Evolutionary conservation across 2,888 invertebrate species (phyloP).

Genomic region (Drosophila nigricruria): DNA sequence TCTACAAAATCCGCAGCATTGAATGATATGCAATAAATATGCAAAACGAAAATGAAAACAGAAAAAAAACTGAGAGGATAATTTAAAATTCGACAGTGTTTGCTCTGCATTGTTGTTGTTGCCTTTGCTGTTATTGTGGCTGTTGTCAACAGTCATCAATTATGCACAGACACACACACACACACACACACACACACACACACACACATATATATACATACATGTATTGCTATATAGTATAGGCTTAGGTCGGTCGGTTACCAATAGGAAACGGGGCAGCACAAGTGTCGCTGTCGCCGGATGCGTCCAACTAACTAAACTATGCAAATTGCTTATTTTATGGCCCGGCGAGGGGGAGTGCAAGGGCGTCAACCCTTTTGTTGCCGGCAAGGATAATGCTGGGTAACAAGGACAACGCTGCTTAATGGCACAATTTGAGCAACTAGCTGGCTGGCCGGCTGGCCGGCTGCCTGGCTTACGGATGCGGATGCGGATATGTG

Average conservation of each 20-base stretch:
- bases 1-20: slow-evolving; percentile 24
- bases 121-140: slow-evolving; percentile 34
- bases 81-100: slow-evolving; percentile 56
- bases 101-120: slow-evolving; percentile 20
- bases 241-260: slow-evolving; percentile 25
- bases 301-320: slow-evolving; percentile 83
- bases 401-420: slow-evolving; percentile 63
- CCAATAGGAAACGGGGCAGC: slow-evolving; percentile 30
- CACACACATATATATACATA: slow-evolving; percentile 7
- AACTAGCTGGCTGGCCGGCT: slow-evolving; percentile 57
- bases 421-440: slow-evolving; percentile 79
- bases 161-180: slow-evolving; percentile 43
- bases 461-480: slow-evolving; percentile 26
- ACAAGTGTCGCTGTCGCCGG: slow-evolving; percentile 75
- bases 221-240: slow-evolving; percentile 16
- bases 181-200: slow-evolving; percentile 6
- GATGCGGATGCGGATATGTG: slow-evolving; percentile 73
- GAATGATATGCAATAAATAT: slow-evolving; percentile 48
- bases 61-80: slow-evolving; percentile 29
- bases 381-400: slow-evolving; percentile 52
- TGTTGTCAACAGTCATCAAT: slow-evolving; percentile 70
- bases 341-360: slow-evolving; percentile 52
- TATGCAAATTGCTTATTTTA: slow-evolving; percentile 84
- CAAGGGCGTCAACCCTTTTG: slow-evolving; percentile 43
- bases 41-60: slow-evolving; percentile 39